Percentiles rank a stretch among this genome's conserved stretches.
Evolutionary conservation across 2,797 vertebrate genomes (phyloP).

Genomic region (Cyprinella venusta): DNA sequence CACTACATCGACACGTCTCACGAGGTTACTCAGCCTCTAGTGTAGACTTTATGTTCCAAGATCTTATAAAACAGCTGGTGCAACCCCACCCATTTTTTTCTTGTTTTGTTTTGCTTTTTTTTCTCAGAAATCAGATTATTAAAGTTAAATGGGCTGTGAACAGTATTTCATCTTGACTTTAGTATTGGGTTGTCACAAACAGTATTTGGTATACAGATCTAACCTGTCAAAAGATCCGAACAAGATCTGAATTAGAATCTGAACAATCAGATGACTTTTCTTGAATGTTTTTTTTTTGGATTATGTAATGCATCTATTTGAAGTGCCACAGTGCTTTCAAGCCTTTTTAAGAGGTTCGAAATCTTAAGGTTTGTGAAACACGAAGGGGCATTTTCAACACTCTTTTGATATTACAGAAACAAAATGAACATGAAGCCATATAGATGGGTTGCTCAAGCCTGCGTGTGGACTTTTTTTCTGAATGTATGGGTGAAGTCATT

Average conservation of each 20-base stretch:
- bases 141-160: background rate
- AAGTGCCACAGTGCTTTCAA: slow-evolving; percentile 56
- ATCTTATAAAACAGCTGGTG: background rate
- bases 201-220: slow-evolving; percentile 34
- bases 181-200: slow-evolving; percentile 16
- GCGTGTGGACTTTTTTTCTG: slow-evolving; percentile 24
- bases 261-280: slow-evolving; percentile 38
- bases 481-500: slow-evolving; percentile 28
- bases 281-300: slow-evolving; percentile 39
- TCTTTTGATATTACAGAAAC: slow-evolving; percentile 46
- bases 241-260: slow-evolving; percentile 22
- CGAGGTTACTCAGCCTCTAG: background rate
- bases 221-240: slow-evolving; percentile 21
- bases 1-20: background rate
- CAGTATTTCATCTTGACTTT: slow-evolving; percentile 32
- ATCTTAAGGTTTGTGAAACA: slow-evolving; percentile 46
- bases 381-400: slow-evolving; percentile 51
- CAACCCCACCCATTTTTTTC: background rate
- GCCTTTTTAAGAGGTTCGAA: slow-evolving; percentile 47
- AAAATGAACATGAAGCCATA: slow-evolving; percentile 57
- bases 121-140: background rate
- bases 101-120: background rate
- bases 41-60: background rate
- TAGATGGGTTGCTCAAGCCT: slow-evolving; percentile 38
- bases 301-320: slow-evolving; percentile 37